Percentiles rank a stretch among this genome's conserved stretches.
Conservation (phyloP, 2,797 vertebrate species). For the Sphenopsis melanotis region DNA sequence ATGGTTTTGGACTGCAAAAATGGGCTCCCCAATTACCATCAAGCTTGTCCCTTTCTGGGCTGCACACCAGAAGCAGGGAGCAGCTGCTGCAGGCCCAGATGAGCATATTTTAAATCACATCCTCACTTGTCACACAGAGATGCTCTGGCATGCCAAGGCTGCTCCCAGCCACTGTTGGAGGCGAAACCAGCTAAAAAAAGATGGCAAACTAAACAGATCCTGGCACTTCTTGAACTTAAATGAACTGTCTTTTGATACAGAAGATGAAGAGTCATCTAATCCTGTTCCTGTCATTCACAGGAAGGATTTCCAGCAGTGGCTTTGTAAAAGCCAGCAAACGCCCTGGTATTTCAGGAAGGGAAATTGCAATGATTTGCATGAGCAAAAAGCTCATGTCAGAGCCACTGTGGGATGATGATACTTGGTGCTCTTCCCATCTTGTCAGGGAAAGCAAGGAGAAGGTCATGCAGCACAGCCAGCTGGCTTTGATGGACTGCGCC, state of each 20-base stretch:
- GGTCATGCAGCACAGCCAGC: neutral
- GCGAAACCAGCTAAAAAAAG: neutral
- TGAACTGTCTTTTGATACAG: neutral
- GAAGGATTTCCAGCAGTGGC: neutral
- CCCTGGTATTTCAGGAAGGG: neutral
- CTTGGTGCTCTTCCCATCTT: neutral
- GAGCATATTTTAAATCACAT: neutral
- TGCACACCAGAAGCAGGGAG: slow-evolving; percentile 15
- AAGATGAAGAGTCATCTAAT: neutral
- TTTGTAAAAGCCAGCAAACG: neutral
- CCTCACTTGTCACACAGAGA: neutral
- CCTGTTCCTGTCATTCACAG: neutral
- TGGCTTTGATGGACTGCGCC: accelerated
- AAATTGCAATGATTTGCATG: neutral
- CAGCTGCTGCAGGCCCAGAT: neutral
- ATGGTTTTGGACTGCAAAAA: neutral
- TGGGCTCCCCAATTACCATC: neutral
- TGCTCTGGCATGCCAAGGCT: neutral
- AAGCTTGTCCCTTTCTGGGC: neutral
- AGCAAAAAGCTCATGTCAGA: neutral
- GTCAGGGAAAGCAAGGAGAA: neutral
- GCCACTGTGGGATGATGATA: neutral
- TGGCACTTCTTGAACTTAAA: neutral
- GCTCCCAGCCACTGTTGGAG: neutral
- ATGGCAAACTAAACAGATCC: neutral